These are phyloP conservation scores for Scyliorhinus canicula DNA, from an alignment of 2,797 vertebrate genomes.

Conservation along the genomic window DNA sequence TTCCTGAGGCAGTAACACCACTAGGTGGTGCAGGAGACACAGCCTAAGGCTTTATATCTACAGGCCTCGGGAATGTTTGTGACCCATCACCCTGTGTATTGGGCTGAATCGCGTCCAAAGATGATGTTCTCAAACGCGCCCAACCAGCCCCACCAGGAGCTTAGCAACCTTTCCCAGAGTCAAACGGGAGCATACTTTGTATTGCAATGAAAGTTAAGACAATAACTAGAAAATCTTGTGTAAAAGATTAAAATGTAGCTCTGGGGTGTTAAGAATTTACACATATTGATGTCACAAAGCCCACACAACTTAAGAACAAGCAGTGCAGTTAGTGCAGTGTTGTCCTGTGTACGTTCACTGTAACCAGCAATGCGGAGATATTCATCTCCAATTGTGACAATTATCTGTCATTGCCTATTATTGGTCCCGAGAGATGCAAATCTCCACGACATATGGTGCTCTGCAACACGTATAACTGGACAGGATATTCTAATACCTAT, in stretches of 20 bases:
- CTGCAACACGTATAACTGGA: background rate
- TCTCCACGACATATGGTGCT: background rate
- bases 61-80: background rate
- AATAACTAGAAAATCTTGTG: background rate
- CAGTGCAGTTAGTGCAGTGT: no score
- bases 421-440: background rate
- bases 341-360: no score
- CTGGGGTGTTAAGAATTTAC: background rate
- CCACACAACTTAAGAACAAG: background rate
- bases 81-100: background rate
- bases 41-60: constrained; percentile 26
- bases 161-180: background rate
- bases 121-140: no score
- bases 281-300: background rate
- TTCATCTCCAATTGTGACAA: background rate
- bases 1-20: constrained; percentile 30
- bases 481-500: background rate
- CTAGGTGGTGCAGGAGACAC: constrained; percentile 34
- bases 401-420: background rate
- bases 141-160: background rate
- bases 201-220: background rate
- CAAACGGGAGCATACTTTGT: background rate
- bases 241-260: background rate
- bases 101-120: background rate
- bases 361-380: background rate